Conservation (phyloP, 1,140 invertebrate species). For the Proctacanthus coquilletti region DNA sequence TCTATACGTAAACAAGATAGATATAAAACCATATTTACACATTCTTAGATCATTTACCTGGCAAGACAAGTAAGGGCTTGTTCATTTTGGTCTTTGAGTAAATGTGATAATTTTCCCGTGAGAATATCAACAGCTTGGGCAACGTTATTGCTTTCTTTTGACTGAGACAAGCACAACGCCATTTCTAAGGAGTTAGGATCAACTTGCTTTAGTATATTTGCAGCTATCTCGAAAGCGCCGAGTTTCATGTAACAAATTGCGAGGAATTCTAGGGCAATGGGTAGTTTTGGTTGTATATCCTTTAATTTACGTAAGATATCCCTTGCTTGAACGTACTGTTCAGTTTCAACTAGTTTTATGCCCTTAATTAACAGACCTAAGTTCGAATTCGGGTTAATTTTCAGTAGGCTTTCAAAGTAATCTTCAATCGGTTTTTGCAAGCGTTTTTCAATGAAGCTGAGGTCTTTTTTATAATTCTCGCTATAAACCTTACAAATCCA, state of each 20-base stretch:
- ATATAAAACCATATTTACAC: too few species aligned
- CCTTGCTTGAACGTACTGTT: conserved; percentile 37
- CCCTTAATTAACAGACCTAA: conserved; percentile 43
- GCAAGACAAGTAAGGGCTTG: conserved; percentile 6
- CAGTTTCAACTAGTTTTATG: conserved; percentile 33
- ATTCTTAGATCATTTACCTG: too few species aligned
- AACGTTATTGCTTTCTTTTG: conserved; percentile 9
- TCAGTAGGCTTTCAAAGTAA: conserved; percentile 32
- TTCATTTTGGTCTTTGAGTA: conserved; percentile 2
- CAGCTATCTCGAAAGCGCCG: conserved; percentile 24
- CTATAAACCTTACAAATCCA: conserved; percentile 45
- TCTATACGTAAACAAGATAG: too few species aligned
- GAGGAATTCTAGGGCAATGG: conserved; percentile 14
- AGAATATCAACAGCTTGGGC: conserved; percentile 11
- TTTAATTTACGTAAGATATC: conserved; percentile 31
- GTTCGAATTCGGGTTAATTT: conserved; percentile 37
- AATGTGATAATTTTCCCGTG: conserved; percentile 2
- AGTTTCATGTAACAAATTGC: conserved; percentile 18
- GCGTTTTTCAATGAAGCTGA: conserved; percentile 14
- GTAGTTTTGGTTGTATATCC: conserved; percentile 14
- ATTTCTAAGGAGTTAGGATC: conserved; percentile 7
- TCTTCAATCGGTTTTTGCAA: conserved; percentile 26
- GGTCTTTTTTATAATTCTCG: conserved; percentile 31
- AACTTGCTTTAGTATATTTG: conserved; percentile 12
- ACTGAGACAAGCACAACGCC: conserved; percentile 17